Base-by-base conservation (phyloP, 2,888 invertebrate genomes). In the Masnerella sp. region DNA sequence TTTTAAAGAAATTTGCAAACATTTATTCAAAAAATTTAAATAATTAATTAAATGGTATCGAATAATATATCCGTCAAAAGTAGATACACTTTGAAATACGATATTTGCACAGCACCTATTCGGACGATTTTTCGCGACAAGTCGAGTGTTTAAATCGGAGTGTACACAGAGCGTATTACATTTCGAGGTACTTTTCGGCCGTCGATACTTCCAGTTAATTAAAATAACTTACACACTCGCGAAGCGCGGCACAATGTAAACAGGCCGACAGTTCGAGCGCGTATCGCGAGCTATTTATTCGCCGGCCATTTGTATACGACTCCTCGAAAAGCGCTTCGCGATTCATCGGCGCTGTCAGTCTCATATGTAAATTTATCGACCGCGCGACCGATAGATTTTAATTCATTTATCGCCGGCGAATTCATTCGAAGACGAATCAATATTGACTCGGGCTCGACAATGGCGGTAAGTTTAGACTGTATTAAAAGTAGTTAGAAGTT, bases 311-410 rank as follows among this genome's bases (percentile, higher is more conserved):
- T 36, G 58, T 70, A 59, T 30, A 58, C 36, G 28, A 61, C 58
- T 72, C 59, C 49, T 52, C 61, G 73, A 51, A 73, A 62, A 68
- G 73, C 56, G 51, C 62, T 68, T 52, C 62, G 42, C 59, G 49
- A 69, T 69, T 74, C 56, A 73, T 45, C 32, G 67, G 38, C 36
- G 51, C 62, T 62, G 73, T 68, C 67, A 64, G 64, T 74, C 69
- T 69, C 74, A 52, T 68, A 74, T 69, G 74, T 47, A 74, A 69
- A 69, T 74, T 69, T 74, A 69, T 69, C 74, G 74, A 47, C 72
- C 40, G 36, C 32, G 47, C 67, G 54, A 61, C 64, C 65, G 43
- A 58, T 59, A 64, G 65, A 69, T 74, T 69, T 74, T 74, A 74
- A 74, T 74, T 74, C 74, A 69, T 74, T 74, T 69, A 74, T 74